Base-by-base conservation (phyloP, 64 coral and sea anemone genomes). In the Pocillopora damicornis region DNA sequence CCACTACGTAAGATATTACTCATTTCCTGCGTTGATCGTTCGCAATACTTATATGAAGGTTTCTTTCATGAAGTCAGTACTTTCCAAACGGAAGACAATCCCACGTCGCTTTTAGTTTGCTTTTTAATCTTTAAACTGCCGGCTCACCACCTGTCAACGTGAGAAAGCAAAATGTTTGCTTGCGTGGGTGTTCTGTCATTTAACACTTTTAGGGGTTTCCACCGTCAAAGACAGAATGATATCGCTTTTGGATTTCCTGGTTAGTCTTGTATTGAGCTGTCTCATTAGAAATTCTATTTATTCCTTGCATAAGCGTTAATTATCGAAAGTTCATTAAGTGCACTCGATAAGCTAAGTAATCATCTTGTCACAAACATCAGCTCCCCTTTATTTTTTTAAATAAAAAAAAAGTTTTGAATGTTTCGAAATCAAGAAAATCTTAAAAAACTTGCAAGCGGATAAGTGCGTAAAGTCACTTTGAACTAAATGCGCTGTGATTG, bases 71-170 rank as follows among this genome's bases (percentile, higher is more conserved):
- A 75, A 34, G 1, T 56, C 13, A 77, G 17, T 79, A n/a, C 4
- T 77, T 59, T 79, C 58, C 51, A 60, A 79, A 79, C 77, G 77
- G 77, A 79, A 79, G 26, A 3, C 18, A 11, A 60, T 13, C 77
- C 51, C 57, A 71, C 67, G 67, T n/a, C 67, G 11, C 20, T n/a
- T 71, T 11, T 0, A 7, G 22, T 67, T 30, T 20, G 67, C 18
- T 71, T 71, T 23, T 11, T 71, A 18, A 23, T 6, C 67, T 20
- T 23, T 63, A 25, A 23, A 20, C 5, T 71, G 11, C 22, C 64
- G 16, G 12, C 61, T 25, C 20, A 11, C 20, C 25, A 25, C 8
- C 42, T 20, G 25, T 30, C 67, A n/a, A 8, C 20, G 25, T 71
- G 67, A 71, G 67, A 71, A 30, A 23, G 67, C 67, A 71, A 22